phyloP scores from a whole-genome alignment of 2,113 vertebrate species.

The Callospermophilus lateralis region DNA sequence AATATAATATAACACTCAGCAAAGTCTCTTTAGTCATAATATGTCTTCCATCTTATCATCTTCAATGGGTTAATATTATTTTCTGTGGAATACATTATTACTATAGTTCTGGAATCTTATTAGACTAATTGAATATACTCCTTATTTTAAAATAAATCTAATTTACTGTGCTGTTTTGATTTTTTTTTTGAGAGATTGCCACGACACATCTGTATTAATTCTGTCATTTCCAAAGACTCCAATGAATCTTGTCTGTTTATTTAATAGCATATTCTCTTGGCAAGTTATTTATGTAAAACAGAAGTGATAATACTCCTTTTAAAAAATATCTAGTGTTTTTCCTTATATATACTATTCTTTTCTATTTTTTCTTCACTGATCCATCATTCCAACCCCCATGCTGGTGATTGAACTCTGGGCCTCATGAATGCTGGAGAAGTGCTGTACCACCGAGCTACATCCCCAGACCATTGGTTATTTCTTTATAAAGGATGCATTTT shows the following conservation, averaged over 20 bases:
- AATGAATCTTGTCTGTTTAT: conserved; percentile 1
- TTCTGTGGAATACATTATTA: not conserved
- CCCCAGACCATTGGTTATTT: not conserved
- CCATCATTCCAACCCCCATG: not conserved
- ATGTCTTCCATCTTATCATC: not conserved
- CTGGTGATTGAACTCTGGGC: no score
- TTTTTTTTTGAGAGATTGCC: not conserved
- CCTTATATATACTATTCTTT: not conserved
- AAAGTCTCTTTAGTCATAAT: not conserved
- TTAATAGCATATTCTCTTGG: conserved; percentile 40
- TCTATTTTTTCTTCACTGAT: conserved; percentile 53
- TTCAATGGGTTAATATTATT: not conserved
- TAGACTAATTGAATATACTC: not conserved
- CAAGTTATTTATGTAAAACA: conserved; percentile 53
- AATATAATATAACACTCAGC: not conserved
- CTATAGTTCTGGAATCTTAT: conserved; percentile 30
- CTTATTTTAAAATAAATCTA: not conserved
- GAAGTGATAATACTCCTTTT: not conserved
- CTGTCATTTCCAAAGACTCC: conserved; percentile 18
- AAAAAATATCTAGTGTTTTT: not conserved
- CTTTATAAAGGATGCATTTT: not conserved
- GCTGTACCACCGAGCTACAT: no score
- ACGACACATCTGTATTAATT: not conserved
- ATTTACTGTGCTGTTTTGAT: conserved; percentile 27
- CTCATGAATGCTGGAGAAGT: no score